phyloP scores from a whole-genome alignment of 2,113 vertebrate species.

The Stigmatopora nigra region DNA sequence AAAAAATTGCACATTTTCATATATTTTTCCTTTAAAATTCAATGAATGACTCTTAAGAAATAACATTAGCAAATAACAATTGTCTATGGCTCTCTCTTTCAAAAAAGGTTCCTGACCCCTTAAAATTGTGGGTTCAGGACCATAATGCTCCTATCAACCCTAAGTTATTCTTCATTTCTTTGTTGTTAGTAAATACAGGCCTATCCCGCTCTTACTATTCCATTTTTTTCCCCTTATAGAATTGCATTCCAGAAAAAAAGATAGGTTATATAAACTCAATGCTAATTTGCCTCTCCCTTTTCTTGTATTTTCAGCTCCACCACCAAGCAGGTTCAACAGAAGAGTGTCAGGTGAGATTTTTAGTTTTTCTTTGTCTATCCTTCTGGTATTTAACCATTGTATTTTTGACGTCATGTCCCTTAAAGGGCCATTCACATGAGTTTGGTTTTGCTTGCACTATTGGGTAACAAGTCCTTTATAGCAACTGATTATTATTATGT shows the following conservation, averaged over 20 bases:
- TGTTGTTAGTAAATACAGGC: not conserved
- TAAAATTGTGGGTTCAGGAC: too few species aligned
- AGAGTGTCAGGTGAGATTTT: slow-evolving; percentile 87
- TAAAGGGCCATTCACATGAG: slow-evolving; percentile 29
- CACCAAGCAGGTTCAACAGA: slow-evolving; percentile 83
- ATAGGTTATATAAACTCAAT: not conserved
- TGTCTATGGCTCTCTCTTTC: too few species aligned
- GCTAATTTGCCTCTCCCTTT: slow-evolving; percentile 21
- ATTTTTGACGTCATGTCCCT: slow-evolving; percentile 42
- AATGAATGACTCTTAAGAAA: too few species aligned
- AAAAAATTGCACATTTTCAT: too few species aligned
- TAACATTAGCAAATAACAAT: too few species aligned
- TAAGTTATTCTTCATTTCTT: slow-evolving; percentile 9
- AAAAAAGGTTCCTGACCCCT: too few species aligned
- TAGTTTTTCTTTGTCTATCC: not conserved
- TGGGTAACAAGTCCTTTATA: slow-evolving; percentile 14
- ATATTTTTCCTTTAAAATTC: too few species aligned
- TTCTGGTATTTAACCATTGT: not conserved
- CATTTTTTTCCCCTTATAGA: not conserved
- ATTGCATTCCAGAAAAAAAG: not conserved
- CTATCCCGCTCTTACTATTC: too few species aligned
- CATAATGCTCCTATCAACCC: not conserved
- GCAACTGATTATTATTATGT: slow-evolving; percentile 15
- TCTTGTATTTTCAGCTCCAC: slow-evolving; percentile 74
- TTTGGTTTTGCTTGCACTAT: slow-evolving; percentile 27